Evolutionary conservation across 2,113 vertebrate genomes (phyloP), one percentile per base, ranked within the genome.

Genomic region (Chaetodon auriga): DNA sequence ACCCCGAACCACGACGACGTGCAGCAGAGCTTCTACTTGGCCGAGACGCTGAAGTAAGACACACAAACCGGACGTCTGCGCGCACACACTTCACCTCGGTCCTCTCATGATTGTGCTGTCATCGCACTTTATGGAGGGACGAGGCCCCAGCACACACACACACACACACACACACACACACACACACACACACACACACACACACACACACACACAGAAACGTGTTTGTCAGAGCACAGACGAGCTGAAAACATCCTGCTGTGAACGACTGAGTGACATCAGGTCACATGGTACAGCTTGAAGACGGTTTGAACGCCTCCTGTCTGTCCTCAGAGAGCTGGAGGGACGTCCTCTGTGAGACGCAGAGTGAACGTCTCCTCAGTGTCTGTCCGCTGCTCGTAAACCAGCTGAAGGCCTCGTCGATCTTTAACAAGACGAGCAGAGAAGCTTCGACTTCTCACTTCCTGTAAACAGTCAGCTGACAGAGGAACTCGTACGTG

Each of bases 1-100:
- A 90, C 82, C 1, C 96, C 97, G 45, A 97, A 76, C 87, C 96
- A 98, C 7, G 98, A 99, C 1, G 97, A 99, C 1, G 98, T 99
- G 7, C 98, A 99, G 78, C 98, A 99, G 93, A 99, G 98, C 91
- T 99, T 99, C 95, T 99, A 96, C 94, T 92, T 99, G 88, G 97
- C 98, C 14, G 98, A 99, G 93, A 99, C 98, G 0, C 96, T 99
- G 68, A 99, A 99, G 98, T 99, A 95, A 97, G 97, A 87, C 64
- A 2, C 75, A 30, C 73, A 54, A 10, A 10, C 48, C 12, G n/a
- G 51, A 12, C 61, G 14, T 23, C 19, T 61, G 18, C 3, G 3
- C 45, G 1, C n/a, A 36, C 73, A 21, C 66, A 43, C 54, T 65
- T 25, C 79, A 35, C 84, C 48, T 64, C 36, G 70, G 69, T 77